Base-by-base conservation (phyloP, 2,797 vertebrate genomes). In the Pseudopleuronectes americanus region DNA sequence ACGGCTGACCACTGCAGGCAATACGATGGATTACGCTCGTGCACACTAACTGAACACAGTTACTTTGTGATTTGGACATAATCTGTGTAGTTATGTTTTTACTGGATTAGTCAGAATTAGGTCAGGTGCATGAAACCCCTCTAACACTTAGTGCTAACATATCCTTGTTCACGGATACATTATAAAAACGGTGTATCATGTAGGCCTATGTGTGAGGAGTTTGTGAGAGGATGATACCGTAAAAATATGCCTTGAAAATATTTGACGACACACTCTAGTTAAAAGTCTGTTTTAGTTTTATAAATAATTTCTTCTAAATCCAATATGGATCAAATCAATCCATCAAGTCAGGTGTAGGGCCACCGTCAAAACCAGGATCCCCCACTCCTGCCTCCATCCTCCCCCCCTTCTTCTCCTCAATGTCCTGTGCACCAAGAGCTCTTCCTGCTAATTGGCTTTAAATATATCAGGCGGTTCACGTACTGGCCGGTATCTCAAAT, bases 401-500 rank as follows among this genome's bases (percentile, higher is more conserved):
- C 65, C 55, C 41, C 55, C 43, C 45, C 41, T 41, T 60, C 57
- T 61, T 59, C 62, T 61, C 66, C 47, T 58, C 67, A 74, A 74
- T n/a, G 54, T 60, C 71, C 76, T 28, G 57, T 48, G 77, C 82
- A 79, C 23, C 55, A 45, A 71, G 65, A 61, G 61, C 71, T 79
- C 64, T 68, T 84, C 68, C 67, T 64, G 77, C 85, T 94, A 92
- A 94, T 92, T 92, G 92, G 89, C 87, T 92, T 91, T 92, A 93
- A 91, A 92, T 89, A 91, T 89, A 92, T 92, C 89, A 93, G 87
- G 87, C 90, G 31, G 88, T 90, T 90, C 88, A 90, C 80, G 79
- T 90, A 89, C 87, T 90, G 87, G 85, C 87, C 77, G 74, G 84
- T 91, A 84, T 93, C 90, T 88, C 82, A 79, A 82, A 87, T 85